Base-by-base conservation (phyloP, 2,888 invertebrate genomes). In the Campoletis raptor region DNA sequence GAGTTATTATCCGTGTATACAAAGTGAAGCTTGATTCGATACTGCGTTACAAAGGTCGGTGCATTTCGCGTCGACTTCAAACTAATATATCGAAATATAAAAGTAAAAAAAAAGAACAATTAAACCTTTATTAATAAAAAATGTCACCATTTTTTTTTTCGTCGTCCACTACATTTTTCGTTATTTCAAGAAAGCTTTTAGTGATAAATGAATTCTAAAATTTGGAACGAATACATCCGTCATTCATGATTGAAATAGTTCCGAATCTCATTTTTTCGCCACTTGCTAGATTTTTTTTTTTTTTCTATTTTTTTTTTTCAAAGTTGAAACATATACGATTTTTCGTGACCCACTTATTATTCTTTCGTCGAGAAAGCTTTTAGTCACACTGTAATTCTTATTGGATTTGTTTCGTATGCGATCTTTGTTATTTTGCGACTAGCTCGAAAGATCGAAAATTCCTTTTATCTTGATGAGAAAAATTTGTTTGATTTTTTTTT, bases 1-100 rank as follows among this genome's bases (percentile, higher is more conserved):
- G 70, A 61, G 30, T 80, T 80, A 80, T 80, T 80, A 69, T 70
- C 9, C 69, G 30, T 42, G 69, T 69, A 78, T 52, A 57, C 30
- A 69, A 37, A 42, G 30, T 30, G 21, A 57, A 57, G 79, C 54
- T 79, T 45, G 54, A 42, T 24, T 24, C 69, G 40, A 79, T 57
- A 40, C 57, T n/a, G 45, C 42, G 64, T 45, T 36, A 24, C 30
- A 57, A 24, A 69, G 52, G 42, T 57, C 40, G 37, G 37, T 52
- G 24, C n/a, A 72, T 52, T 52, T 36, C 73, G n/a, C 52, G 9
- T 36, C n/a, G 18, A 21, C 36, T 18, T 37, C 37, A 40, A 48
- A 36, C 48, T 18, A 8, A 18, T 36, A 12, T 45, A 7, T 64
- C 6, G n/a, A 15, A 42, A 42, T 1, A 45, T 18, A 30, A n/a